Percentiles rank a stretch among this genome's conserved stretches.
These are phyloP conservation scores for Pavo muticus DNA, from an alignment of 2,113 vertebrate species.

Conservation along the genomic window DNA sequence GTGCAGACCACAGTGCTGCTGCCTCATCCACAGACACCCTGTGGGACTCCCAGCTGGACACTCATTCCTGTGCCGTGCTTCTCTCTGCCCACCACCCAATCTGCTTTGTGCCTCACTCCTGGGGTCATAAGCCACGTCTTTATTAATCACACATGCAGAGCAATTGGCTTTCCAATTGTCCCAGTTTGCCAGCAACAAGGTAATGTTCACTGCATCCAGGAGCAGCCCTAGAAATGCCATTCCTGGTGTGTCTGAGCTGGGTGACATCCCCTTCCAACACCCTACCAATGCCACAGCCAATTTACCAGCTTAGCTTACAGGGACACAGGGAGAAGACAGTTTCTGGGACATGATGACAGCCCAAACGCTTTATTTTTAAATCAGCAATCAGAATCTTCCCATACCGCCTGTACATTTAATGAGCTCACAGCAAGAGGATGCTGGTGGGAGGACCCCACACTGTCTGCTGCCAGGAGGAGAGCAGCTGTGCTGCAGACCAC, in stretches of 20 bases:
- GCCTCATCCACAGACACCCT: neutral
- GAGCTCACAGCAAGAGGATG: neutral
- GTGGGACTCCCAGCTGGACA: neutral
- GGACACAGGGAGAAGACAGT: neutral
- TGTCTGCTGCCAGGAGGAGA: neutral
- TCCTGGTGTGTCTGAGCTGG: too few relatives aligned
- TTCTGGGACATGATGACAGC: neutral
- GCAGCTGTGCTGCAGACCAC: neutral
- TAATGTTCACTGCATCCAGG: neutral
- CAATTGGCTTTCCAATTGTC: rapidly evolving
- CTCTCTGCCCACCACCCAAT: neutral
- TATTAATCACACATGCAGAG: conserved; percentile 8
- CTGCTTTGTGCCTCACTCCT: neutral
- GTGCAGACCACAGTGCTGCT: too few relatives aligned
- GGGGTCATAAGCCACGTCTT: neutral
- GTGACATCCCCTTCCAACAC: neutral
- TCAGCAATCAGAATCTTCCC: neutral
- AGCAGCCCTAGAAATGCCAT: rapidly evolving
- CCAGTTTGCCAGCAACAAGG: neutral
- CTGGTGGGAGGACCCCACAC: neutral
- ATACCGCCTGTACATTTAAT: neutral
- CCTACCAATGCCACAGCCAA: neutral
- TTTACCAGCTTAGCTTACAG: neutral
- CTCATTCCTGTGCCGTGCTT: conserved; percentile 2
- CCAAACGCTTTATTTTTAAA: neutral